Evolutionary conservation across 92 coral and sea anemone species (phyloP), one percentile per base, ranked within the genome.

Genomic region (Meandrina meandrites): DNA sequence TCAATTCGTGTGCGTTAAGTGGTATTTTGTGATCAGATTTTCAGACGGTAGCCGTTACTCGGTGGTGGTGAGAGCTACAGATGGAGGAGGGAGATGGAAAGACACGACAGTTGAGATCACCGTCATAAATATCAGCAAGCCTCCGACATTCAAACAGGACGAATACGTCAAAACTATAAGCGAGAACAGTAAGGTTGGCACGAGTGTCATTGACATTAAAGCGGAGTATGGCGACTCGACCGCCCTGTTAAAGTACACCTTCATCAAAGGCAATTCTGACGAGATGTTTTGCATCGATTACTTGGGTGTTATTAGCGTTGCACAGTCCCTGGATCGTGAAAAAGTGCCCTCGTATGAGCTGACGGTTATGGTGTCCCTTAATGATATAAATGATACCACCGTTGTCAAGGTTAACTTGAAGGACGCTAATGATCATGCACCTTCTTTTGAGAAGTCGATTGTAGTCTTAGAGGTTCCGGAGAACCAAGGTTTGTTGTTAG

Each of bases 311-410:
- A 89, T 96, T 54, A 81, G 89, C 24, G 91, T 91, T 24, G 91
- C 98, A 19, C 94, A 86, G 37, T 75, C 86, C 32, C 88, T 96
- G 48, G 90, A 95, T 84, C 85, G 91, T 35, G 95, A 93, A 88
- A 91, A 62, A 14, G 86, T 81, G 28, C n/a, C 90, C 8, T 90
- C 95, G 58, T 96, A 93, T 40, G 88, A 91, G 58, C 85, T 96
- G 51, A 87, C 83, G 37, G 95, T 93, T 15, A 86, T 90, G 86
- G 99, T 95, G 27, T 82, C 85, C 31, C 90, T 85, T 6, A 91
- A 90, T 14, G 78, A 80, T 75, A 75, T 60, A 13, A 84, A 69
- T 28, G 94, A 92, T 34, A 91, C 93, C 28, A 89, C 93, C 9
- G 93, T 87, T 45, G 94, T 94, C 57, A 90, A 93, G 81, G 84